These are phyloP conservation scores for Chloroceryle amazona DNA, from an alignment of 2,797 vertebrate species.

Conservation along the genomic window DNA sequence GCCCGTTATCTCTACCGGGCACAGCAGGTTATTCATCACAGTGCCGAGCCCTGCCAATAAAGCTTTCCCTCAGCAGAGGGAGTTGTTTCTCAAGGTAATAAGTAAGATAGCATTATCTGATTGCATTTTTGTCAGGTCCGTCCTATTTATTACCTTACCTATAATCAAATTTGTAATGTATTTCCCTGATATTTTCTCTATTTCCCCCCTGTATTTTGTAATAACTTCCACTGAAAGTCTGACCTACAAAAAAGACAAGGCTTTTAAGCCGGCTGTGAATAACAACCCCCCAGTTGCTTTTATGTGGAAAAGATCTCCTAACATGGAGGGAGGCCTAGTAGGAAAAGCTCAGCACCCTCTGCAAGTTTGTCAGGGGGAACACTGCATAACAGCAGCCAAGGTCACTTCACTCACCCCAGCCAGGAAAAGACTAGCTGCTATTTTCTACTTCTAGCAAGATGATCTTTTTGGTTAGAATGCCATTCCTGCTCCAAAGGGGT, in stretches of 20 bases:
- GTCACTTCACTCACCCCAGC: neutral
- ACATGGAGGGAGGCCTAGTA: neutral
- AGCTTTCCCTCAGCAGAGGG: constrained; percentile 75
- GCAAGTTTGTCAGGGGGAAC: neutral
- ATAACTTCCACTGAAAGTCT: constrained; percentile 13
- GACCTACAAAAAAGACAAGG: constrained; percentile 4
- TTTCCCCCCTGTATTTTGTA: neutral
- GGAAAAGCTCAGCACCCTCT: neutral
- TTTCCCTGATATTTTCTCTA: constrained; percentile 38
- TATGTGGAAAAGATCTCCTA: neutral
- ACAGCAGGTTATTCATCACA: neutral
- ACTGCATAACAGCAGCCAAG: neutral
- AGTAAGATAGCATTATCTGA: constrained; percentile 63
- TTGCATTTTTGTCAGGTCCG: constrained; percentile 56
- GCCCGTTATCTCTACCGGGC: fast-evolving
- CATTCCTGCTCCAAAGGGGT: neutral
- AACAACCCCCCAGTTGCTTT: neutral
- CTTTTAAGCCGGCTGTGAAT: constrained; percentile 45
- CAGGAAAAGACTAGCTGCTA: neutral
- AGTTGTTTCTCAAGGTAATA: constrained; percentile 76
- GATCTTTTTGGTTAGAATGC: neutral
- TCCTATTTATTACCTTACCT: constrained; percentile 65
- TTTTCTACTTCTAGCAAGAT: neutral
- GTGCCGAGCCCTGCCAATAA: constrained; percentile 35
- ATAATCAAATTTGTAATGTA: constrained; percentile 68